A percentile compares a stretch with the other conserved stretches of the same genome.
phyloP scores from a whole-genome alignment of 2,113 vertebrate genomes.

The Scomber japonicus region DNA sequence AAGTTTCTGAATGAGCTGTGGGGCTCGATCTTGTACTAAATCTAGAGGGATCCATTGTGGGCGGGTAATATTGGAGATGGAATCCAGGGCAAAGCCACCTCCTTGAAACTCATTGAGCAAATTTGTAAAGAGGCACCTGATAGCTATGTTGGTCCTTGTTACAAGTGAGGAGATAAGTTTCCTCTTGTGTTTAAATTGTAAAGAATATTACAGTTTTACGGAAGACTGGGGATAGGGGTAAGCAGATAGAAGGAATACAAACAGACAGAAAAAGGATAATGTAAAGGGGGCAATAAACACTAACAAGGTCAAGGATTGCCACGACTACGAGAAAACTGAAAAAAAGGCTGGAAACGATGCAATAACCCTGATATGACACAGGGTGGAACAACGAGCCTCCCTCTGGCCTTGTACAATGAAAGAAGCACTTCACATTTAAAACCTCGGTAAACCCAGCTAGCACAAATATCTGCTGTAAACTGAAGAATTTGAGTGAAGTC shows the following conservation, averaged over 20 bases:
- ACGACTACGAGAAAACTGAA: background rate
- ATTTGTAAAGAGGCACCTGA: conserved; percentile 73
- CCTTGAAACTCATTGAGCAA: conserved; percentile 51
- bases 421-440: background rate
- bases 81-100: conserved; percentile 68
- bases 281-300: conserved; percentile 25
- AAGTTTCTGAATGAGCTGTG: conserved; percentile 49
- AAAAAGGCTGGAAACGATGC: conserved; percentile 29
- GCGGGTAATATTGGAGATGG: conserved; percentile 59
- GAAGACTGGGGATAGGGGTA: background rate
- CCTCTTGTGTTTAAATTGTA: conserved; percentile 43
- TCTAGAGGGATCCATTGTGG: conserved; percentile 60
- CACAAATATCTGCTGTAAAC: conserved; percentile 7
- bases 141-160: conserved; percentile 62
- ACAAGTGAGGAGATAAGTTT: conserved; percentile 64
- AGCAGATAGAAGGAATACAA: conserved; percentile 15
- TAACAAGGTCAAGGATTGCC: conserved; percentile 39
- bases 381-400: conserved; percentile 20
- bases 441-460: background rate
- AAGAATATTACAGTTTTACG: conserved; percentile 42
- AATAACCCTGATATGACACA: conserved; percentile 29
- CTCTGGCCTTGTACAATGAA: conserved; percentile 6
- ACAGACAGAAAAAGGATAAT: background rate
- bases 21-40: conserved; percentile 48
- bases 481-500: background rate